phyloP scores from a whole-genome alignment of 1,140 invertebrate species.

The Brachionus paranguensis region DNA sequence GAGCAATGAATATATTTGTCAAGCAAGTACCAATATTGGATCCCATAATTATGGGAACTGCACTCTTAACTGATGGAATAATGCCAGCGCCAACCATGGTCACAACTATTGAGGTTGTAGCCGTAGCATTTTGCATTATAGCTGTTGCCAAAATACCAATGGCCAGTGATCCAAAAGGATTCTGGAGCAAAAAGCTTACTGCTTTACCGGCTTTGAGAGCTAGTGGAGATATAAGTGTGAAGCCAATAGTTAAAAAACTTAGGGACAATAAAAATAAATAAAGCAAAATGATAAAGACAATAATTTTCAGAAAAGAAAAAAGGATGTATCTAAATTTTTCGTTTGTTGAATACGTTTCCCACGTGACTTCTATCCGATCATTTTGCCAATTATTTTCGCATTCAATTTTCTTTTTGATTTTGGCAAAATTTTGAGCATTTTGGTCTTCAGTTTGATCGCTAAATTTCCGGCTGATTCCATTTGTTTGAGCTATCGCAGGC shows the following conservation, averaged over 20 bases:
- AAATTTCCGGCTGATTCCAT: background rate
- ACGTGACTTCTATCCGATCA: background rate
- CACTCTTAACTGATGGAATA: slow-evolving; percentile 53
- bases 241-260: background rate
- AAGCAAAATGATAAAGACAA: background rate
- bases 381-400: background rate
- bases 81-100: slow-evolving; percentile 57
- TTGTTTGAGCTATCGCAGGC: background rate
- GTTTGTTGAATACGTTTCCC: background rate
- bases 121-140: slow-evolving; percentile 62
- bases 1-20: slow-evolving; percentile 61
- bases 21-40: slow-evolving; percentile 63
- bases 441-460: background rate
- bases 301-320: background rate
- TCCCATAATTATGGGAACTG: slow-evolving; percentile 63
- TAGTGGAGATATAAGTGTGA: background rate
- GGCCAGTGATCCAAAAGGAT: slow-evolving; percentile 61
- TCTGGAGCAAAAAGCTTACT: slow-evolving; percentile 52
- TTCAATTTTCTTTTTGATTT: background rate
- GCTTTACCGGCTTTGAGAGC: background rate
- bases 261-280: background rate
- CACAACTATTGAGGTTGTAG: slow-evolving; percentile 62
- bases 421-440: background rate
- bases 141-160: slow-evolving; percentile 63
- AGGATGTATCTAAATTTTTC: background rate